Evolutionary conservation across 2,113 vertebrate genomes (phyloP).

Genomic region (Pedionomus torquatus): DNA sequence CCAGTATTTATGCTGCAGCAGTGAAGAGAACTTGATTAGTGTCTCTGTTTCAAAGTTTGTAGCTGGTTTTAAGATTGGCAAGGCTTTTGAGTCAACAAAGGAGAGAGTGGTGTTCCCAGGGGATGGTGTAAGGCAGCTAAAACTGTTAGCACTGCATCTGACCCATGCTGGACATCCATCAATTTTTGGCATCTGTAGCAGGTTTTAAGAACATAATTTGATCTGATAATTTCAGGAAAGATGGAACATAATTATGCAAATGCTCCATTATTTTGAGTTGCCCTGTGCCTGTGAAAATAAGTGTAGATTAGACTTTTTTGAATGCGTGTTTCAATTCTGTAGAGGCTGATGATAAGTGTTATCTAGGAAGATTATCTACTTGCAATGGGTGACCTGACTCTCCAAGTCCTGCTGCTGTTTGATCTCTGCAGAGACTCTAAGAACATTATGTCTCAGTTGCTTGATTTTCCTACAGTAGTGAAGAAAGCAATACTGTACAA

Average conservation of each 20-base stretch:
- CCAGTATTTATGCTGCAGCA: background rate
- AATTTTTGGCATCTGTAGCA: background rate
- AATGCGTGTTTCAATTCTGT: background rate
- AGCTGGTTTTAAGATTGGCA: background rate
- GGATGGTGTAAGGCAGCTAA: background rate
- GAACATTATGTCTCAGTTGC: background rate
- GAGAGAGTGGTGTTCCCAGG: background rate
- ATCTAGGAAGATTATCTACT: background rate
- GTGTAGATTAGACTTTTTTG: background rate
- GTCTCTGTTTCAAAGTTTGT: background rate
- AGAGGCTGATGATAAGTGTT: background rate
- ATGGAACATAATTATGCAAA: background rate
- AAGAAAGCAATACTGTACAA: background rate
- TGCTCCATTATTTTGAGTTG: background rate
- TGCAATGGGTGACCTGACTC: background rate
- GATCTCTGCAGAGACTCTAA: background rate
- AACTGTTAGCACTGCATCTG: background rate
- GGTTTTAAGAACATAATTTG: background rate
- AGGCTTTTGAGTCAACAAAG: background rate
- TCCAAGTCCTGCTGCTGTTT: background rate
- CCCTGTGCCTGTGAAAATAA: background rate
- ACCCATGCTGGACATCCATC: background rate
- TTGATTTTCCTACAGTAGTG: background rate
- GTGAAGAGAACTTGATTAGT: background rate
- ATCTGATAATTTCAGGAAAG: background rate